A percentile compares a stretch with the other conserved stretches of the same genome.
These are phyloP conservation scores for Cygnus buccinator DNA, from an alignment of 2,113 vertebrate genomes.

Conservation along the genomic window DNA sequence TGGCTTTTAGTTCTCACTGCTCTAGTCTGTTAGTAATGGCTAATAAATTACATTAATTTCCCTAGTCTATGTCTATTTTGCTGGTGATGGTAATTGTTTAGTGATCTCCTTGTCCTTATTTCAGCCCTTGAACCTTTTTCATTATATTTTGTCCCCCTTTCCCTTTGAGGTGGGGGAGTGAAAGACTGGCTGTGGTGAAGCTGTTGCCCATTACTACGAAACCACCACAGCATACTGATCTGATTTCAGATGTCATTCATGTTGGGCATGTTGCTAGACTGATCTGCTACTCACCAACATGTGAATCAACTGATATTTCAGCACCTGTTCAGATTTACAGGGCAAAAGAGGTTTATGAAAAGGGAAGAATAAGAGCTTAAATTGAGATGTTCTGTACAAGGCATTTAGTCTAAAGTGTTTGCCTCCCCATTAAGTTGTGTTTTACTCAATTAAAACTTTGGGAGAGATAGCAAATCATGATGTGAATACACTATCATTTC, in stretches of 20 bases:
- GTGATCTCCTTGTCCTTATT: neutral
- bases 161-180: neutral
- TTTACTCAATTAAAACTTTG: neutral
- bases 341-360: neutral
- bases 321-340: neutral
- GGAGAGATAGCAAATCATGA: neutral
- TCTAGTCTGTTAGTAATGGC: neutral
- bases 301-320: neutral
- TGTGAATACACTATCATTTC: neutral
- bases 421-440: neutral
- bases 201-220: neutral
- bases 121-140: neutral
- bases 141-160: neutral
- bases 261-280: fast-evolving
- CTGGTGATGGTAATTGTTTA: neutral
- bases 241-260: neutral
- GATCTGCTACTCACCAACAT: neutral
- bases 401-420: neutral
- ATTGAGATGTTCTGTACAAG: neutral
- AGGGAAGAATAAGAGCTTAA: neutral
- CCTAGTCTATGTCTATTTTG: neutral
- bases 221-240: fast-evolving
- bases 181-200: neutral
- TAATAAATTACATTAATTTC: neutral
- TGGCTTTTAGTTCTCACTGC: neutral